Evolutionary conservation across 2,888 invertebrate genomes (phyloP).

Genomic region (Timema podura): DNA sequence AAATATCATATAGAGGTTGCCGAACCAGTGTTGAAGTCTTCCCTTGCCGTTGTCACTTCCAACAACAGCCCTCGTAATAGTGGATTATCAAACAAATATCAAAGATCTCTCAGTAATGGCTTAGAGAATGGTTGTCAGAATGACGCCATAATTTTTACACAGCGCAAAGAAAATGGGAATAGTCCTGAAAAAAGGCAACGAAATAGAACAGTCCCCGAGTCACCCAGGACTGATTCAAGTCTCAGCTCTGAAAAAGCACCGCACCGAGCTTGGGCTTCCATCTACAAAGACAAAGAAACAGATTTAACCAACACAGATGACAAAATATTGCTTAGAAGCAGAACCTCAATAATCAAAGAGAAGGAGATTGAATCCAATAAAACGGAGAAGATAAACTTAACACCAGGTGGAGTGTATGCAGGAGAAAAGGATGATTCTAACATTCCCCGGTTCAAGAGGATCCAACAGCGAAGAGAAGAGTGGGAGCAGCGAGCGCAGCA

Average conservation of each 20-base stretch:
- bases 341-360: constrained; percentile 18
- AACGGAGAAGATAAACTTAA: constrained; percentile 14
- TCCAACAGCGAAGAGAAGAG: constrained; percentile 68
- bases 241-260: constrained; percentile 28
- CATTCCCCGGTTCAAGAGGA: constrained; percentile 62
- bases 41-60: constrained; percentile 5
- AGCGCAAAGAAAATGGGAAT: constrained; percentile 29
- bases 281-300: constrained; percentile 26
- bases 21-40: constrained; percentile 15
- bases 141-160: neutral
- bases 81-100: constrained; percentile 17
- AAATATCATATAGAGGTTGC: constrained; percentile 22
- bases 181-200: constrained; percentile 33
- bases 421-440: constrained; percentile 30
- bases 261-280: constrained; percentile 30
- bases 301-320: constrained; percentile 25
- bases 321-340: constrained; percentile 3
- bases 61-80: constrained; percentile 17
- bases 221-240: constrained; percentile 16
- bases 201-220: constrained; percentile 31
- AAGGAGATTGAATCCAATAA: constrained; percentile 5
- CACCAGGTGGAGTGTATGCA: no score
- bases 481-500: constrained; percentile 75
- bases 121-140: constrained; percentile 19
- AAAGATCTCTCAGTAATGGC: constrained; percentile 12